Evolutionary conservation across 2,113 vertebrate species (phyloP).

Genomic region (Gnathonemus longibarbis): DNA sequence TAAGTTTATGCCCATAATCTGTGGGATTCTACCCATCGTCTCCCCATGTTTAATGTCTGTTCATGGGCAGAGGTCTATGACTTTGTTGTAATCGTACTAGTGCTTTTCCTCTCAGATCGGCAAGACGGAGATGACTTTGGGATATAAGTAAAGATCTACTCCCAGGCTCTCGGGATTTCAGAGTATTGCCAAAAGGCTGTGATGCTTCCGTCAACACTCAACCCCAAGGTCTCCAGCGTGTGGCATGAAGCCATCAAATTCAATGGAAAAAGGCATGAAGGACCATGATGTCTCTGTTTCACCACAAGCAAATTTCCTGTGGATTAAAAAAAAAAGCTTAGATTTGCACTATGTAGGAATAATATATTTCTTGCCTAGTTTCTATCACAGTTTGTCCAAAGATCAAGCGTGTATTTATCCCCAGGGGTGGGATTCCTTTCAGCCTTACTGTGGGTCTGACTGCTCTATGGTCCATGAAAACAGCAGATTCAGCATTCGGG

Average conservation of each 20-base stretch:
- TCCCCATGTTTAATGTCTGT: neutral
- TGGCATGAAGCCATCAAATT: neutral
- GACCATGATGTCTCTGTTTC: neutral
- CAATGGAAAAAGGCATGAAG: neutral
- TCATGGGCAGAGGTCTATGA: neutral
- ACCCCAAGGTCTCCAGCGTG: neutral
- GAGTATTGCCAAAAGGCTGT: neutral
- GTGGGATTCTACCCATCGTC: neutral
- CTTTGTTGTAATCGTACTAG: neutral
- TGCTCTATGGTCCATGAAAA: slow-evolving; percentile 3
- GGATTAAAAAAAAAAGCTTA: neutral
- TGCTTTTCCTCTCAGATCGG: neutral
- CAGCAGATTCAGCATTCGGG: neutral
- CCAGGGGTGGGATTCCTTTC: neutral
- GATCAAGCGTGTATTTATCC: neutral
- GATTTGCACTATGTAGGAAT: neutral
- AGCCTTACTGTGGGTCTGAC: neutral
- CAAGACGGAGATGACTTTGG: neutral
- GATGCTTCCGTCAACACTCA: neutral
- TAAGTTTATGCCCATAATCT: neutral
- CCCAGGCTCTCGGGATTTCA: neutral
- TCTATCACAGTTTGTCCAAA: neutral
- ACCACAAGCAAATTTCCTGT: neutral
- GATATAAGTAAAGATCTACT: neutral
- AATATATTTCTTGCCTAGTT: neutral